phyloP scores from a whole-genome alignment of 2,113 vertebrate genomes.

The Antechinus stuartii region DNA sequence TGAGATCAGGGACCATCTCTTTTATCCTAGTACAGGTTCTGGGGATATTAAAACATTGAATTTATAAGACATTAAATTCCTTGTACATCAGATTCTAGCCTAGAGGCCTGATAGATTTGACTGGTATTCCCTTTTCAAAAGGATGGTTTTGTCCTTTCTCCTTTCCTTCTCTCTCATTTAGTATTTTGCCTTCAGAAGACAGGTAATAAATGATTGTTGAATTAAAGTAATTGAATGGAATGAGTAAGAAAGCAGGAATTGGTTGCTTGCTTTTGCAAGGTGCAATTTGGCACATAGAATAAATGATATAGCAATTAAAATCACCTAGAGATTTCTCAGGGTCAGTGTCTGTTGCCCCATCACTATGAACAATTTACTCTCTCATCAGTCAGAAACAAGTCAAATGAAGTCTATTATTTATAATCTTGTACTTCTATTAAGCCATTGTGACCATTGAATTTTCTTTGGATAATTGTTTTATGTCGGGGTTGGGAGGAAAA shows the following conservation, averaged over 20 bases:
- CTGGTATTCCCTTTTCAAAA: not conserved
- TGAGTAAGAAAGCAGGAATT: not conserved
- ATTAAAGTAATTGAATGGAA: not conserved
- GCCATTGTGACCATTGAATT: not conserved
- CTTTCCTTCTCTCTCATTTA: not conserved
- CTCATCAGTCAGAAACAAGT: constrained; percentile 17
- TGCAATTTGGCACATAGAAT: not conserved
- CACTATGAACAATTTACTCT: constrained; percentile 2
- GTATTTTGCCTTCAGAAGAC: not conserved
- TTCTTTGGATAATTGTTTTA: constrained; percentile 23
- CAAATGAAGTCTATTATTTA: not conserved
- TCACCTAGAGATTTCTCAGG: not conserved
- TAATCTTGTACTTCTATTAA: not conserved
- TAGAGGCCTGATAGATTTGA: not conserved
- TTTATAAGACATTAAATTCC: not conserved
- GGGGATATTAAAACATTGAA: not conserved
- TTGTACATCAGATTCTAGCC: not conserved
- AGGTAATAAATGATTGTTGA: not conserved
- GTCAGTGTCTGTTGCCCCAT: not conserved
- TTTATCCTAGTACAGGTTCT: not conserved
- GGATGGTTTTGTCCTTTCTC: not conserved
- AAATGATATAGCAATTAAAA: not conserved
- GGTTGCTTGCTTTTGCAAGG: not conserved
- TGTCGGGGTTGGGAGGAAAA: not conserved
- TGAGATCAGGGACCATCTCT: not conserved